These are phyloP conservation scores for Palythoa heliodiscus DNA, from an alignment of 92 coral and sea anemone genomes.

Conservation along the genomic window DNA sequence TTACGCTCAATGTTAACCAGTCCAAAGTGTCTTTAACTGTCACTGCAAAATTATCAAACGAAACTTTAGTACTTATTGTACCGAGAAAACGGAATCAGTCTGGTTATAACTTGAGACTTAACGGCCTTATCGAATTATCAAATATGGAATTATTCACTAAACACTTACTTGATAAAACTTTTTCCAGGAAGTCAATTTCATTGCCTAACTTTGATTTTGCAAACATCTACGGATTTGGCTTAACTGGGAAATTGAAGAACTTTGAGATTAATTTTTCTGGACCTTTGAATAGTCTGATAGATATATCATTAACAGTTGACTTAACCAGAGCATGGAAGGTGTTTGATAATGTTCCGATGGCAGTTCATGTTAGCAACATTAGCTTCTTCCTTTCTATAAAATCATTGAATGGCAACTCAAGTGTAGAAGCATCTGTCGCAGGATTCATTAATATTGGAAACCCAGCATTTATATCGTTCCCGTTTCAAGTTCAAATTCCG, in stretches of 20 bases:
- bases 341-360: constrained; percentile 34
- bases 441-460: constrained; percentile 56
- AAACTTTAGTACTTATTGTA: constrained; percentile 2
- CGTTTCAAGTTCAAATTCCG: constrained; percentile 54
- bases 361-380: constrained; percentile 10
- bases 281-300: constrained; percentile 12
- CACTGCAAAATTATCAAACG: constrained; percentile 2
- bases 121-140: background rate
- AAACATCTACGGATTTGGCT: constrained; percentile 37
- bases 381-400: constrained; percentile 15
- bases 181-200: constrained; percentile 29
- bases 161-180: constrained; percentile 19
- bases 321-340: constrained; percentile 48
- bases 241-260: constrained; percentile 31
- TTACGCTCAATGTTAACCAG: constrained; percentile 18
- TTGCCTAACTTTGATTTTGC: constrained; percentile 45
- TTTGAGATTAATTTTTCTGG: constrained; percentile 38
- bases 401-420: constrained; percentile 3
- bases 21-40: constrained; percentile 30
- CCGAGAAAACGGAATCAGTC: background rate
- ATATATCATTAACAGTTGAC: constrained; percentile 21
- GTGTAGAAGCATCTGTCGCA: constrained; percentile 39
- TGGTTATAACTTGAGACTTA: constrained; percentile 34
- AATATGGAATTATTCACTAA: constrained; percentile 25
- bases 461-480: constrained; percentile 44